These are phyloP conservation scores for Pristionchus arcanus DNA, from an alignment of 2,888 invertebrate species.

Conservation along the genomic window DNA sequence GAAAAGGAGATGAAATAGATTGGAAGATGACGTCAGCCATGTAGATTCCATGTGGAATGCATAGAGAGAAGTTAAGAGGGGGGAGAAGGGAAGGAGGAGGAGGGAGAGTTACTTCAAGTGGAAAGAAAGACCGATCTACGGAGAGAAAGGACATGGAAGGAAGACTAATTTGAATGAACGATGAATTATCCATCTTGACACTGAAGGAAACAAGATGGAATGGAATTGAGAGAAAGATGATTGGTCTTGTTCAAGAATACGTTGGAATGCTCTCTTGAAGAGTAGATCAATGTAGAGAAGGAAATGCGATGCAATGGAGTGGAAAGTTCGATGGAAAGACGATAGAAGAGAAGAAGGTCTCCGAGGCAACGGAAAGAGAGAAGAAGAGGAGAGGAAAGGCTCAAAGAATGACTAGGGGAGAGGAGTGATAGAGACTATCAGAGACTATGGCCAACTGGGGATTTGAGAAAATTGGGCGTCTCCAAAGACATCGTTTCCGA, in stretches of 20 bases:
- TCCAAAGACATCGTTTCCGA: not conserved
- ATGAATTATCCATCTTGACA: not conserved
- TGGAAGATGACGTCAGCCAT: slow-evolving; percentile 14
- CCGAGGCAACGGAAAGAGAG: slow-evolving; percentile 26
- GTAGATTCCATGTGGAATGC: not conserved
- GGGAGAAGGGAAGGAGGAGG: not conserved
- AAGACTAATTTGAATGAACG: slow-evolving; percentile 26
- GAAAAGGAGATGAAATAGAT: not conserved
- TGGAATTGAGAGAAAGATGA: slow-evolving; percentile 6
- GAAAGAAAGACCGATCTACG: not conserved
- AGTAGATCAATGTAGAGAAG: not conserved
- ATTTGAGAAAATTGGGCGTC: not conserved
- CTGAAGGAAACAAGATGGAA: not conserved
- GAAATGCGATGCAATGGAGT: slow-evolving; percentile 20
- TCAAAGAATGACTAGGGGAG: slow-evolving; percentile 17
- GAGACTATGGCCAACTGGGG: not conserved
- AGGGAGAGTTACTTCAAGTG: not conserved
- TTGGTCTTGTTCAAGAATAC: not conserved
- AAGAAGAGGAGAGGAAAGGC: slow-evolving; percentile 2
- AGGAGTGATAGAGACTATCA: slow-evolving; percentile 22
- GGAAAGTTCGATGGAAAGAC: slow-evolving; percentile 24
- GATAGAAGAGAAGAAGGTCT: not conserved
- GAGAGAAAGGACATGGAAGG: slow-evolving; percentile 27
- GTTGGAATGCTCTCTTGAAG: not conserved
- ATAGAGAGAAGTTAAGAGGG: slow-evolving; percentile 12